A percentile compares a stretch with the other conserved stretches of the same genome.
Evolutionary conservation across 2,797 vertebrate species (phyloP).

Genomic region (Staurois parvus): DNA sequence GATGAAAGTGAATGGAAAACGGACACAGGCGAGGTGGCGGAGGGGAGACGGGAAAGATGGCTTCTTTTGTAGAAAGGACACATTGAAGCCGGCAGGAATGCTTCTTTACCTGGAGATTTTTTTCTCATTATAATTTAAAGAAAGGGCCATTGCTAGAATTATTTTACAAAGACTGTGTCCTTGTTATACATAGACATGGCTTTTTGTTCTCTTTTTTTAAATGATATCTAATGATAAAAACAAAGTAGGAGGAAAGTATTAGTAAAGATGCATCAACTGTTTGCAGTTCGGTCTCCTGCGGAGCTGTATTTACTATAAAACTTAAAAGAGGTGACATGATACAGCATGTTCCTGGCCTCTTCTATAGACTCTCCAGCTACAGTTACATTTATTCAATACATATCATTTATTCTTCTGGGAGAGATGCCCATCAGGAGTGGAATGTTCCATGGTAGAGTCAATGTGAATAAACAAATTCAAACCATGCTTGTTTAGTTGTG

Average conservation of each 20-base stretch:
- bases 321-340: too few species aligned
- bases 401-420: too few species aligned
- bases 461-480: too few species aligned
- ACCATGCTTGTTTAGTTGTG: too few species aligned
- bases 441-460: too few species aligned
- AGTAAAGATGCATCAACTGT: neutral
- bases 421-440: too few species aligned
- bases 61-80: conserved; percentile 29
- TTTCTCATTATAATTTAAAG: conserved; percentile 44
- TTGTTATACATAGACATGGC: neutral
- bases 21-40: conserved; percentile 17
- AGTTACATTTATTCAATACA: too few species aligned
- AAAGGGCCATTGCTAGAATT: neutral
- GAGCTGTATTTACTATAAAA: too few species aligned
- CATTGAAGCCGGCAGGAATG: conserved; percentile 37
- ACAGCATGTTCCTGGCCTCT: too few species aligned
- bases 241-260: neutral
- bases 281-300: neutral
- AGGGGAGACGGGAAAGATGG: conserved; percentile 9
- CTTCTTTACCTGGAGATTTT: conserved; percentile 44
- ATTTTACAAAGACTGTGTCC: neutral
- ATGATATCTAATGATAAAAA: neutral
- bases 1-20: conserved; percentile 44
- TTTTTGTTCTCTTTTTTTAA: neutral
- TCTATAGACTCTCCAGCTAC: too few species aligned